Evolutionary conservation across 1,140 invertebrate genomes (phyloP), one percentile per base, ranked within the genome.

Genomic region (honey bee (Apis mellifera)): DNA sequence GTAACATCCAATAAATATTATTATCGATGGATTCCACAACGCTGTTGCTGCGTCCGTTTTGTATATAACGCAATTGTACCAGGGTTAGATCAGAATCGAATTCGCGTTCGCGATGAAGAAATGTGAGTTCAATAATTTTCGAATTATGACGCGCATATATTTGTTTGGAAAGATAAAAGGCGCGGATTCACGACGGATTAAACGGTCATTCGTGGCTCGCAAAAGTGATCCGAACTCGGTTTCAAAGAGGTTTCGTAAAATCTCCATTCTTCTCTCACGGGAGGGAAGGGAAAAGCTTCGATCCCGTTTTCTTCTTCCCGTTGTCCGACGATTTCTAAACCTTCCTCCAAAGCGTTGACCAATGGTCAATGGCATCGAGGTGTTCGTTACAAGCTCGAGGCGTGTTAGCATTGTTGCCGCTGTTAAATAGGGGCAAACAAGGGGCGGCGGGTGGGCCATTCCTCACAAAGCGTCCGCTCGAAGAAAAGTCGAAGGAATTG

Each of bases 391-490:
- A 73, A 80, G 86, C 82, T 85, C 68, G 54, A 76, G 74, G 69
- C 65, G 78, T 59, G 71, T 87, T 68, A 9, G 60, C 60, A 74
- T 89, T 89, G 86, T 88, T 15, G 66, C 78, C 74, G 54, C 32
- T 84, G 71, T 76, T 89, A 90, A 91, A 91, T 81, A 42, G 78
- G 86, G 82, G 66, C 90, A 92, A 92, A 92, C 90, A 91, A 42
- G 60, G 60, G 85, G 23, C 87, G 86, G 84, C 86, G 88, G 89
- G 91, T 89, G 90, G 90, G 81, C 87, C 72, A 81, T 50, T 62
- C 60, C 62, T 59, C 15, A 54, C 59, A 73, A 75, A 60, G 65
- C 19, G 1, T 15, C 42, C 32, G 19, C n/a, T 2, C 19, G 68
- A 64, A 62, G 78, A 76, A 77, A 83, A 84, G 79, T 77, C 62